Evolutionary conservation across 1,140 invertebrate species (phyloP).

Genomic region (Papilio helenus): DNA sequence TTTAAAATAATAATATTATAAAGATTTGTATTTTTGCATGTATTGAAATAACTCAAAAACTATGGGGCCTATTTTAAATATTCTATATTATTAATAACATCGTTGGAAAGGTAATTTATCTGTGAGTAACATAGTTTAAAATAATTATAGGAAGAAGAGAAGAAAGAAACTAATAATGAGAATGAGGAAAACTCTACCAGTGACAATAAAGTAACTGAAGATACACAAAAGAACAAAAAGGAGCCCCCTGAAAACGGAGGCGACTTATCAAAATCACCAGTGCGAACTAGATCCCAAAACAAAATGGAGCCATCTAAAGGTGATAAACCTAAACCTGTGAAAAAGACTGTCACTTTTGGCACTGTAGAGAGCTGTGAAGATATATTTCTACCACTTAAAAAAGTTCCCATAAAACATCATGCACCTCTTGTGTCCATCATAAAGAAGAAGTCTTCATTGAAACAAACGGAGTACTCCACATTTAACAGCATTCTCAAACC

Average conservation of each 20-base stretch:
- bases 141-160: slow-evolving; percentile 79
- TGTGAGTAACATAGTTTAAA: too few species aligned
- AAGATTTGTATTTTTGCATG: too few species aligned
- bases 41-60: too few species aligned
- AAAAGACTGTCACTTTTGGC: slow-evolving; percentile 83
- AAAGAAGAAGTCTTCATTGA: slow-evolving; percentile 80
- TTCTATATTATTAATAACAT: too few species aligned
- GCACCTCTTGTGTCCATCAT: slow-evolving; percentile 81
- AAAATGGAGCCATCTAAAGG: slow-evolving; percentile 79
- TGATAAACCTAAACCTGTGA: slow-evolving; percentile 77
- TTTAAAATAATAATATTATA: too few species aligned
- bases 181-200: slow-evolving; percentile 63
- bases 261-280: slow-evolving; percentile 72
- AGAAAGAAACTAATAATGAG: slow-evolving; percentile 79
- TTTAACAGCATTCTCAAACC: slow-evolving; percentile 81
- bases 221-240: slow-evolving; percentile 54
- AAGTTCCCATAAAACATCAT: slow-evolving; percentile 76
- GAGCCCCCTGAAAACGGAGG: slow-evolving; percentile 57
- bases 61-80: too few species aligned
- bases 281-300: slow-evolving; percentile 80
- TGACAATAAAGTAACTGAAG: slow-evolving; percentile 63
- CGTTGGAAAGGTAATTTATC: too few species aligned
- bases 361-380: slow-evolving; percentile 82
- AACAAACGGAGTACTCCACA: slow-evolving; percentile 77
- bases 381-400: slow-evolving; percentile 76